Conservation (phyloP, 1,140 invertebrate genomes). For the Mesaphorura yosii region DNA sequence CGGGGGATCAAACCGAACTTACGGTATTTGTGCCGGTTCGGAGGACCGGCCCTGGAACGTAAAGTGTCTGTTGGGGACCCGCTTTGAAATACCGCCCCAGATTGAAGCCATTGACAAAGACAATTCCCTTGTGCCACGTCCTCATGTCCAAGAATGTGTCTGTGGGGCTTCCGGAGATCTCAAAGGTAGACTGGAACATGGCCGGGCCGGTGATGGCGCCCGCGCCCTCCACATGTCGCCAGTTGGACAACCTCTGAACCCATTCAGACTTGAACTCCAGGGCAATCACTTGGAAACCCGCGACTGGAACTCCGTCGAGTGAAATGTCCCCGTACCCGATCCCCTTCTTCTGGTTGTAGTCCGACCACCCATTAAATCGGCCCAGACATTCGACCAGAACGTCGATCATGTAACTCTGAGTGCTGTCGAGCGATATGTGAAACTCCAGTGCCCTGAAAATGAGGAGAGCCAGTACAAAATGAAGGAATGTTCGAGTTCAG, state of each 20-base stretch:
- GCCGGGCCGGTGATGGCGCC: not conserved
- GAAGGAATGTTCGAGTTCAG: no score
- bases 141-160: constrained; percentile 38
- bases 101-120: constrained; percentile 52
- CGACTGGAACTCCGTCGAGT: no score
- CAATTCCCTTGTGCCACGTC: constrained; percentile 44
- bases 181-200: constrained; percentile 5
- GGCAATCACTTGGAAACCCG: not conserved
- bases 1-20: not conserved
- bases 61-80: constrained; percentile 48
- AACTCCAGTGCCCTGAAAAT: not conserved
- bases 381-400: constrained; percentile 44
- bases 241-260: not conserved
- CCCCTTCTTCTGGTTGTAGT: constrained; percentile 40
- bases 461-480: not conserved
- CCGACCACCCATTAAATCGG: constrained; percentile 42
- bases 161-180: constrained; percentile 24
- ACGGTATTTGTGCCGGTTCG: constrained; percentile 42
- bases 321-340: constrained; percentile 35
- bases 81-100: constrained; percentile 39
- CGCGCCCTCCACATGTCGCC: not conserved
- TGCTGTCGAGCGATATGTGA: not conserved
- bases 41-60: constrained; percentile 47
- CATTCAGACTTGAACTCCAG: not conserved
- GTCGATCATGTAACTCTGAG: constrained; percentile 31